phyloP scores from a whole-genome alignment of 2,888 invertebrate species.

The Galeopsomyia nigrocyanea region DNA sequence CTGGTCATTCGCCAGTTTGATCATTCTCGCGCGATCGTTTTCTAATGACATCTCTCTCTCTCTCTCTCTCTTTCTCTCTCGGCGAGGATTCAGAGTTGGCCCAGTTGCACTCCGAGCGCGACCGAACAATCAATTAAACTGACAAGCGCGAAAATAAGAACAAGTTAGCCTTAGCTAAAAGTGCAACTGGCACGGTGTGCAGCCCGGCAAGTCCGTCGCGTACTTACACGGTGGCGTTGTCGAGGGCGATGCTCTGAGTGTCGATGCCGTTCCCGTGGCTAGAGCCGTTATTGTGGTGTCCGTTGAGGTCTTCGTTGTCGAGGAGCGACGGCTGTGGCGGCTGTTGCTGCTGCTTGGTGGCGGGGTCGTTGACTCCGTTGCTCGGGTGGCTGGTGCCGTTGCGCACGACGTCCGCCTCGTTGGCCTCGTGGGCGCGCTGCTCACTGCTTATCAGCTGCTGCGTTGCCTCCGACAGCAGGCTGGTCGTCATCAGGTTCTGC shows the following conservation, averaged over 20 bases:
- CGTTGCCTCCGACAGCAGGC: conserved; percentile 67
- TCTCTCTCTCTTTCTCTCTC: background rate
- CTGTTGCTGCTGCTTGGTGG: conserved; percentile 48
- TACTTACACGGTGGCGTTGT: conserved; percentile 69
- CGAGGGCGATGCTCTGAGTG: conserved; percentile 65
- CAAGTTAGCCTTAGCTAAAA: too few relatives aligned
- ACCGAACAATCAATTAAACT: too few relatives aligned
- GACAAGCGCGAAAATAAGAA: background rate
- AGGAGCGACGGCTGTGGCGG: conserved; percentile 47
- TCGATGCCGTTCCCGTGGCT: conserved; percentile 66
- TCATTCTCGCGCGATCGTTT: conserved; percentile 11
- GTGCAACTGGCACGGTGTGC: background rate
- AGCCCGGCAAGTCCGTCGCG: background rate
- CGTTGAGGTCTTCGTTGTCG: conserved; percentile 65
- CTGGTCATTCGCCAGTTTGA: conserved; percentile 1
- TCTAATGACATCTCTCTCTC: background rate
- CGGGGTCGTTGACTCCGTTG: conserved; percentile 63
- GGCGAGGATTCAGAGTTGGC: background rate
- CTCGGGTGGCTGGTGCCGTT: conserved; percentile 60
- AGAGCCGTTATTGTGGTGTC: conserved; percentile 59
- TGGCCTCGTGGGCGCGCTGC: conserved; percentile 48
- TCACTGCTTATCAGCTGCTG: conserved; percentile 65
- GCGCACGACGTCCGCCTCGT: conserved; percentile 56
- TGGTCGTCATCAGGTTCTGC: conserved; percentile 66
- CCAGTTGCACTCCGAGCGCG: background rate